A percentile compares a stretch with the other conserved stretches of the same genome.
Evolutionary conservation across 2,113 vertebrate genomes (phyloP).

Genomic region (Leptobrachium ailaonicum): DNA sequence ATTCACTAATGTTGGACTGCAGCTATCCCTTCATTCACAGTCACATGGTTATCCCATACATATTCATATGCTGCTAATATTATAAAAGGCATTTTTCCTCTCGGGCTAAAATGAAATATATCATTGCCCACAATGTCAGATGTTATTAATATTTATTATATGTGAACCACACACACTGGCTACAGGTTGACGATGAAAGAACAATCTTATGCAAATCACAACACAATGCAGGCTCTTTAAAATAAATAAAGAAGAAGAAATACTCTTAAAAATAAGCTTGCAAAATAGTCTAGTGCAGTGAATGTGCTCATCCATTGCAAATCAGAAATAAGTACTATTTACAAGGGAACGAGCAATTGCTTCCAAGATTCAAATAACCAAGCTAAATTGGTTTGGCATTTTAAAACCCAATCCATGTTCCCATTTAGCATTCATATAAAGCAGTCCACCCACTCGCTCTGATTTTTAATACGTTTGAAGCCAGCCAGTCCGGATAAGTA

Average conservation of each 20-base stretch:
- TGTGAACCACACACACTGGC: too few relatives aligned
- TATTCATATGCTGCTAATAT: too few relatives aligned
- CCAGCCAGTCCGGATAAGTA: constrained; percentile 22
- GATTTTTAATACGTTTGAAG: constrained; percentile 33
- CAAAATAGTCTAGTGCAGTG: constrained; percentile 20
- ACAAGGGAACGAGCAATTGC: constrained; percentile 39
- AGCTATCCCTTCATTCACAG: too few relatives aligned
- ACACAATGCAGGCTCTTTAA: not conserved
- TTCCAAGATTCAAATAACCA: constrained; percentile 44
- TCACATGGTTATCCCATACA: too few relatives aligned
- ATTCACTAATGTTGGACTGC: too few relatives aligned
- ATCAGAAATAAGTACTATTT: constrained; percentile 46
- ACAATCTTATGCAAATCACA: too few relatives aligned
- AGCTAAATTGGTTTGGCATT: constrained; percentile 49
- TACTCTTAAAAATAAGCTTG: not conserved
- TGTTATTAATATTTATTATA: not conserved
- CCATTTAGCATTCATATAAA: constrained; percentile 43
- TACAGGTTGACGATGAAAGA: too few relatives aligned
- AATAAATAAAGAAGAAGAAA: not conserved
- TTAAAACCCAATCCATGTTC: constrained; percentile 42
- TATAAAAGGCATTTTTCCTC: too few relatives aligned
- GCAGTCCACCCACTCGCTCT: constrained; percentile 43
- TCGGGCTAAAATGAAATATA: too few relatives aligned
- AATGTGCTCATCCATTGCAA: constrained; percentile 38
- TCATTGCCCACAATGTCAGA: not conserved